Evolutionary conservation across 2,113 vertebrate genomes (phyloP), one percentile per base, ranked within the genome.

Genomic region (Manacus vitellinus): DNA sequence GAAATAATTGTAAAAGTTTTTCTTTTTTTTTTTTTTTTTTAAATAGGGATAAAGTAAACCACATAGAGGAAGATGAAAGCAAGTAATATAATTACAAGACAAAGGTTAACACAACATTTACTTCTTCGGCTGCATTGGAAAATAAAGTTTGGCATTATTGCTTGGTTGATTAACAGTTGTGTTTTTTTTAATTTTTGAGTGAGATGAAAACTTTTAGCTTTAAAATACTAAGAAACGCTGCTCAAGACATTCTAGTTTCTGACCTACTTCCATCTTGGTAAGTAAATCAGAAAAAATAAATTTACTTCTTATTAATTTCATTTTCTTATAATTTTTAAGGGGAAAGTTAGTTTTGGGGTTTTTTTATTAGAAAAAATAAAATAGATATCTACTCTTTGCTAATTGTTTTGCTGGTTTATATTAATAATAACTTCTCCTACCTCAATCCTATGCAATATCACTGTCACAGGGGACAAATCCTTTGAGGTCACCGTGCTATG

Each of bases 161-260:
- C 6, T 19, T 22, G 25, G 13, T 2, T 18, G 6, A 25, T 49
- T 70, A 52, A 1, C 24, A 0, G 1, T 2, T 19, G 22, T 11
- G 22, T 6, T 51, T 51, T 75, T 66, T 51, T 58, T 24, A 47
- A 31, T 30, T 76, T 47, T 27, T 1, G 14, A 12, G 11, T 17
- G 22, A 74, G 8, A 0, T 49, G 14, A 65, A 70, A 9, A 14
- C 1, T 79, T 35, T 73, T 56, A 81, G 19, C 5, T 81, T 81
- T 66, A 92, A 62, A 77, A 58, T 19, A 2, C 6, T 58, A 17
- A 71, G 37, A 85, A 76, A 44, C 2, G 39, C 2, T 49, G 13
- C 10, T 67, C 20, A 82, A 30, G 39, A 51, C 8, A 58, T 46
- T 54, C 17, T 65, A 27, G 8, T 17, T 70, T 80, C n/a, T 52